Percentiles rank a stretch among this genome's conserved stretches.
Evolutionary conservation across 2,113 vertebrate species (phyloP).

Genomic region (Cacatua alba): DNA sequence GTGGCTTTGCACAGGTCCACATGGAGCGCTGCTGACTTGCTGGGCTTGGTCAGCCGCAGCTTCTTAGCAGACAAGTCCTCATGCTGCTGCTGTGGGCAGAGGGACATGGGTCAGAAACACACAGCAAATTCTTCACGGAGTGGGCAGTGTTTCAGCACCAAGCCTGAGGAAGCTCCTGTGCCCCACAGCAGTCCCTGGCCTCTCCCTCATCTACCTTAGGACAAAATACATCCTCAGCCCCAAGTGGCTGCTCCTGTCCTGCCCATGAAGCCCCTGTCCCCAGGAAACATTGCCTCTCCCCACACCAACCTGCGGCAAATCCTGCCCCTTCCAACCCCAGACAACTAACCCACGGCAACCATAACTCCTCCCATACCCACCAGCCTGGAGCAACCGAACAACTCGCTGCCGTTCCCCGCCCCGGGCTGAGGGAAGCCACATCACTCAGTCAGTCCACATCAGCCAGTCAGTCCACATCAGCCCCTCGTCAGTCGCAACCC

Average conservation of each 20-base stretch:
- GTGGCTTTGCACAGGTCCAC: conserved; percentile 93
- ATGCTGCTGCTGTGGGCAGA: conserved; percentile 78
- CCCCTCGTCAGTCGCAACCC: rapidly evolving
- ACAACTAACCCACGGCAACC: rapidly evolving
- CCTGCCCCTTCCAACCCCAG: neutral
- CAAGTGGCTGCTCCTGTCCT: neutral
- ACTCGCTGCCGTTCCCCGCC: rapidly evolving
- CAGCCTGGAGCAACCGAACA: neutral
- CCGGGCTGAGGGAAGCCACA: too few species aligned
- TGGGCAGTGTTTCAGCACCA: rapidly evolving
- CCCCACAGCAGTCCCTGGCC: rapidly evolving
- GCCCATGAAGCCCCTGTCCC: rapidly evolving
- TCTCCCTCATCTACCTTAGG: rapidly evolving
- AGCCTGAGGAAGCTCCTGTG: neutral
- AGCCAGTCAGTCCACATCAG: too few species aligned
- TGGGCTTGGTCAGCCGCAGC: conserved; percentile 92
- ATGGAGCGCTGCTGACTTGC: conserved; percentile 94
- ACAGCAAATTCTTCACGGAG: neutral
- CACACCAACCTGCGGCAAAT: neutral
- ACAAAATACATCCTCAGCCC: rapidly evolving
- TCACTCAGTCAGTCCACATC: too few species aligned
- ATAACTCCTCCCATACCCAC: rapidly evolving
- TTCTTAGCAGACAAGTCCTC: conserved; percentile 90
- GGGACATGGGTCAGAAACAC: neutral
- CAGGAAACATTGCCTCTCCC: rapidly evolving